phyloP scores from a whole-genome alignment of 2,113 vertebrate genomes.

The Phalacrocorax pelagicus region DNA sequence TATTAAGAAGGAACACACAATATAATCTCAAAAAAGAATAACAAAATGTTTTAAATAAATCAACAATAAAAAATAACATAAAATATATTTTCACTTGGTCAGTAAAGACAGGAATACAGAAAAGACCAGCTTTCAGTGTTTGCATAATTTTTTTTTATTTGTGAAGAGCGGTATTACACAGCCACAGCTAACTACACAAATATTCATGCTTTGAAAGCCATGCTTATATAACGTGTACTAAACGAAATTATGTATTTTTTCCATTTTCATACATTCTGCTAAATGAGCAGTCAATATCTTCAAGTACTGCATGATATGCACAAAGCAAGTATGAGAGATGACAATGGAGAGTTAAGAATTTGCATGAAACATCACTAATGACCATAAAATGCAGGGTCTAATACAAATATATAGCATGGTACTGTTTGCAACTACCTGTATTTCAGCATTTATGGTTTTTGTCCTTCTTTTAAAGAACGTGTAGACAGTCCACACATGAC shows the following conservation, averaged over 20 bases:
- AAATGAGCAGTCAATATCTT: neutral
- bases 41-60: neutral
- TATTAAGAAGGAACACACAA: neutral
- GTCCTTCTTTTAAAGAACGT: neutral
- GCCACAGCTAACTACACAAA: neutral
- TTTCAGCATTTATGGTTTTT: neutral
- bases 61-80: neutral
- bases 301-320: neutral
- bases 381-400: neutral
- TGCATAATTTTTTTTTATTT: neutral
- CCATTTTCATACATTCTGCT: neutral
- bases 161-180: neutral
- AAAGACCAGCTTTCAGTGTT: neutral
- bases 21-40: neutral
- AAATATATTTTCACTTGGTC: neutral
- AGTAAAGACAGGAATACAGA: neutral
- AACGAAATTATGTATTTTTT: neutral
- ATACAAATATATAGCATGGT: neutral
- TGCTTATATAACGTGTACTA: neutral
- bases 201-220: neutral
- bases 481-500: neutral
- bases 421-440: neutral
- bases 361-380: neutral
- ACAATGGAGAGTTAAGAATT: neutral
- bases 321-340: neutral